Evolutionary conservation across 2,113 vertebrate species (phyloP).

Genomic region (Neodon shergylaensis): DNA sequence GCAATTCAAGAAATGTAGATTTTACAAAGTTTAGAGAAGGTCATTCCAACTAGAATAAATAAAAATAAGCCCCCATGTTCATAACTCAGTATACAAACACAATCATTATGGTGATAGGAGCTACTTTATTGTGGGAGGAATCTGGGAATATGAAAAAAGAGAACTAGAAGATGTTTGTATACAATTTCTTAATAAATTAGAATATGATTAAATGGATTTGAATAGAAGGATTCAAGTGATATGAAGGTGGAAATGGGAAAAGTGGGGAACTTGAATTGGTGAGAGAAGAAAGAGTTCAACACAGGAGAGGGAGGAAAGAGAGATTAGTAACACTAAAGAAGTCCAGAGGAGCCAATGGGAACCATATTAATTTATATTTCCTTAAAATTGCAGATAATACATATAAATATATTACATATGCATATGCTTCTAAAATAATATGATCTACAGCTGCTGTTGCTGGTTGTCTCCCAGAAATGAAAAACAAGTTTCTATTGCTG

Average conservation of each 20-base stretch:
- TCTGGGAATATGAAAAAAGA: background rate
- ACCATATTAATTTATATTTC: background rate
- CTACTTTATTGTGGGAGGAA: background rate
- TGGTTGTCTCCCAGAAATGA: too few species aligned
- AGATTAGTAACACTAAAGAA: background rate
- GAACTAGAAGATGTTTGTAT: background rate
- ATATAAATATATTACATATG: background rate
- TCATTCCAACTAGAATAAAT: slow-evolving; percentile 45
- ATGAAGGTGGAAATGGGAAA: background rate
- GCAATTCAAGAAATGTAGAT: slow-evolving; percentile 12
- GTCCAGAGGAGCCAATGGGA: background rate
- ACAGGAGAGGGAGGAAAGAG: background rate
- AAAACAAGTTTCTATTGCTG: background rate
- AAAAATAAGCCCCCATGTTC: slow-evolving; percentile 12
- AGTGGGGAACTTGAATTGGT: background rate
- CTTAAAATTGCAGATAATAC: background rate
- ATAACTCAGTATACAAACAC: background rate
- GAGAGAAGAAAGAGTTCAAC: background rate
- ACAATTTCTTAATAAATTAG: slow-evolving; percentile 40
- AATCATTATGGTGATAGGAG: background rate
- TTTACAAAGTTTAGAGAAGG: slow-evolving; percentile 37
- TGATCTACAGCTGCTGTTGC: background rate
- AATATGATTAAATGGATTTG: background rate
- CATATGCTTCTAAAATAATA: background rate
- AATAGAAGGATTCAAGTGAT: background rate